A percentile compares a stretch with the other conserved stretches of the same genome.
These are phyloP conservation scores for human DNA, from an alignment of 2,113 vertebrate genomes.

Conservation along the genomic window DNA sequence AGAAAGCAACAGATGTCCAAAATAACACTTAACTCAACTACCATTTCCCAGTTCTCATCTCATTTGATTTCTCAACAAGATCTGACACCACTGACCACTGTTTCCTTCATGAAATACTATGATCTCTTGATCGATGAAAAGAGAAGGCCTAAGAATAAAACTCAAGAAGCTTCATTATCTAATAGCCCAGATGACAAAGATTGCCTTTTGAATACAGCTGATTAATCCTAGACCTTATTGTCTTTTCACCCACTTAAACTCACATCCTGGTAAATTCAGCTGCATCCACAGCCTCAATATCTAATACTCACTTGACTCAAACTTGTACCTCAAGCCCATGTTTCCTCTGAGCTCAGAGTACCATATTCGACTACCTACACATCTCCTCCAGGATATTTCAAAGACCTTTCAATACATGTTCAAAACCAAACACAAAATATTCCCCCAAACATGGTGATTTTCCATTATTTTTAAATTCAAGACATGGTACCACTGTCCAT, in stretches of 20 bases:
- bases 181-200: neutral
- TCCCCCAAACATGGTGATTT: neutral
- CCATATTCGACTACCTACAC: neutral
- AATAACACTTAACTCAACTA: neutral
- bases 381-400: neutral
- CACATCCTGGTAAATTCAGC: neutral
- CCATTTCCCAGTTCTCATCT: neutral
- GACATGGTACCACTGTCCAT: neutral
- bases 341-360: neutral
- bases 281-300: neutral
- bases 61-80: neutral
- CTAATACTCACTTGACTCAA: neutral
- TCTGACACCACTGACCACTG: neutral
- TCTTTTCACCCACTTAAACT: neutral
- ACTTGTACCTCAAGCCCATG: neutral
- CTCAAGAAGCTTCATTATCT: neutral
- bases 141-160: neutral
- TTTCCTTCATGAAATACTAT: neutral
- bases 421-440: neutral
- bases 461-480: neutral
- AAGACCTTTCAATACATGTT: neutral
- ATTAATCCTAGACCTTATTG: neutral
- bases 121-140: neutral
- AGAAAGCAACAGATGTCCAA: neutral
- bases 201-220: neutral